Base-by-base conservation (phyloP, 2,113 vertebrate genomes). In the Cricetomys ansorgei region DNA sequence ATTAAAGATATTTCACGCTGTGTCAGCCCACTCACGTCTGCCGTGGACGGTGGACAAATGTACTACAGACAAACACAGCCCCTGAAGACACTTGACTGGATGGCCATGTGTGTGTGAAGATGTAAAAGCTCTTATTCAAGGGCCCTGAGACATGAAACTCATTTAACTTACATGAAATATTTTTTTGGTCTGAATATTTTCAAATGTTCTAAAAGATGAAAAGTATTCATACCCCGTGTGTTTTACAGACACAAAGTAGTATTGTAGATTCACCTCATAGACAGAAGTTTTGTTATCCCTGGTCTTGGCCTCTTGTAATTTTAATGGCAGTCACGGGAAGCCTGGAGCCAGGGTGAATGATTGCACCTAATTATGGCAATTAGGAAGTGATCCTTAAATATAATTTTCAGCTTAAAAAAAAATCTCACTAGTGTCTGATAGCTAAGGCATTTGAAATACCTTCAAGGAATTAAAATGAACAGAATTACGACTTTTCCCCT, bases 1-100 rank as follows among this genome's bases (percentile, higher is more conserved):
- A 72, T 76, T 87, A 25, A 79, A 84, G 80, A 50, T 84, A 65
- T 79, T 80, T 90, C 83, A 70, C 40, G 4, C 31, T 96, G 94
- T 48, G 0, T 25, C 29, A 57, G 45, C 3, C 0, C 31, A 89
- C 10, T 67, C 40, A 43, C 6, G 15, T 70, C 25, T 48, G 53
- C 43, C 57, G 4, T 84, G 43, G 34, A 16, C 21, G 27, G 1
- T 15, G 12, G 77, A 89, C 55, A 83, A 15, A 25, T 81, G 17
- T 11, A n/a, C n/a, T n/a, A n/a, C n/a, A n/a, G n/a, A n/a, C n/a
- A n/a, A n/a, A n/a, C n/a, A n/a, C n/a, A 29, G 23, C 50, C 76
- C 65, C 0, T 11, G 19, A 43, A 7, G 80, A 55, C 12, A 27
- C 10, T 3, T 25, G 45, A 37, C n/a, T 43, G 27, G 79, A 31